Base-by-base conservation (phyloP, 2,888 invertebrate species). In the Trachelus tabidus region DNA sequence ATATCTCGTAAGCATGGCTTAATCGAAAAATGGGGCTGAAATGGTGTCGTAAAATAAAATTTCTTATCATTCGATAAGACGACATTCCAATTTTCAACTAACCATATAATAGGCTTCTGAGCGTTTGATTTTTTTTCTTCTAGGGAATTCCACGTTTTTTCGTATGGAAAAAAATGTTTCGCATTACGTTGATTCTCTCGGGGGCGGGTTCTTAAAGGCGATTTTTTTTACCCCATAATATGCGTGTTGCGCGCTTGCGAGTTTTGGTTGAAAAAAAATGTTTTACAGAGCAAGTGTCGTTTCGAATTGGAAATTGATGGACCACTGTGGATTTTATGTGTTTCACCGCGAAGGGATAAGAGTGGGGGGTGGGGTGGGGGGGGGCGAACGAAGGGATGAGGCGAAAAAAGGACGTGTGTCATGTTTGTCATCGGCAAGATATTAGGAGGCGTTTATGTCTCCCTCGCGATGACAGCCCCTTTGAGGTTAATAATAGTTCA, bases 371-470 rank as follows among this genome's bases (percentile, higher is more conserved):
- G n/a, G n/a, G n/a, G n/a, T n/a, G n/a, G n/a, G n/a, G n/a, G n/a
- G n/a, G n/a, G n/a, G n/a, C n/a, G n/a, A n/a, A n/a, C 23, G 40
- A 23, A 23, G 40, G 56, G 56, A 56, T 1, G 23, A 56, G 56
- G 23, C 23, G 77, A 78, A 81, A 83, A 85, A 87, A 84, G 83
- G 82, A 85, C 81, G 86, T 82, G 80, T 81, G 86, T 85, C 87
- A 81, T 86, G 87, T 89, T 87, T 89, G 88, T 89, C 90, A 87
- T 88, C 85, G 83, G 77, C 73, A 80, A 81, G 87, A 87, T 88
- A 89, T 89, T 89, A 87, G 86, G 80, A 82, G 83, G 87, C 87
- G 81, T 88, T 90, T 89, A 89, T 85, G 86, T 82, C 84, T 82
- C 79, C 79, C 78, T 78, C 80, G 83, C 81, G 87, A 80, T 83